Base-by-base conservation (phyloP, 2,888 invertebrate species). In the Microplitis manilae region DNA sequence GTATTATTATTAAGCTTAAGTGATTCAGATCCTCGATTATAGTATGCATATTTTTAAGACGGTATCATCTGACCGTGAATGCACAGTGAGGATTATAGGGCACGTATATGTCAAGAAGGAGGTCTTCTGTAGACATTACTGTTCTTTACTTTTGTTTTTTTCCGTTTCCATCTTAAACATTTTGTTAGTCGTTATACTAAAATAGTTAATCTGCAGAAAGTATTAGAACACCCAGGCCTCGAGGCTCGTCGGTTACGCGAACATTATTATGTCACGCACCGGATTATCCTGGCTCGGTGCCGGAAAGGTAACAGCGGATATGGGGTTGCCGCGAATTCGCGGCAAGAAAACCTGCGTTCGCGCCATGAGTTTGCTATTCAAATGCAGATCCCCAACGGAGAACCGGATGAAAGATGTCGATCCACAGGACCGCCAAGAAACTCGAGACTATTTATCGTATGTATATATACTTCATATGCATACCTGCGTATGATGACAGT, bases 21-120 rank as follows among this genome's bases (percentile, higher is more conserved):
- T 50, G 75, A 71, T 74, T 17, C 81, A 81, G 80, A 82, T 82
- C 81, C 82, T 78, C 80, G 73, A 50, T 50, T 9, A 50, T 9
- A 50, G 4, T 50, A 50, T 13, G 5, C 9, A 50, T 50, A 50
- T 13, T 50, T 50, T 50, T 2, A 50, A 13, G 13, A 13, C 50
- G 4, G 13, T 50, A 9, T 39, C 61, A 83, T 86, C 86, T 87
- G 87, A 86, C 84, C 84, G 82, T 82, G 87, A 87, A 87, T 87
- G 82, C 85, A 82, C 76, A 79, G 75, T 71, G 79, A 82, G 86
- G 87, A 87, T 87, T 87, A 87, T 87, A 79, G 82, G 84, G 82
- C 83, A 82, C 82, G 83, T 79, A 81, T 81, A 80, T 80, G 81
- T 65, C 41, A 60, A 78, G 20, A 20, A 50, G 77, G 61, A 75